phyloP scores from a whole-genome alignment of 2,888 invertebrate species.

The Campoplex capitator region DNA sequence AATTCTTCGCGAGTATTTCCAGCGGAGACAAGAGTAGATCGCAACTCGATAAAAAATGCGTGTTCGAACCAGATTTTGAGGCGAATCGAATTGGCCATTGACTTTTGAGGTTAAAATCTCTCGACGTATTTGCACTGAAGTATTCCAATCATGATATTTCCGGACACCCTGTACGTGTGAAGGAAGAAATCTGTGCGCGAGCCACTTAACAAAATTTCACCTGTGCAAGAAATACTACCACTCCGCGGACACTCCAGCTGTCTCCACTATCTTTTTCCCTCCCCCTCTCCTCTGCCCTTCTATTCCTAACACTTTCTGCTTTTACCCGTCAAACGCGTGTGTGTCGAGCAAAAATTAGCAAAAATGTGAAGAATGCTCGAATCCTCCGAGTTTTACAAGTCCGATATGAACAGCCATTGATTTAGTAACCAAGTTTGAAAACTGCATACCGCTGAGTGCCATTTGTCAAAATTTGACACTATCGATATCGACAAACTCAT shows the following conservation, averaged over 20 bases:
- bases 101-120: no score
- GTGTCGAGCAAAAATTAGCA: not conserved
- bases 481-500: not conserved
- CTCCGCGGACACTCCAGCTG: constrained; percentile 29
- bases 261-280: constrained; percentile 25
- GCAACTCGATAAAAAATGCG: no score
- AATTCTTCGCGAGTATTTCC: not conserved
- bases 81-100: no score
- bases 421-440: not conserved
- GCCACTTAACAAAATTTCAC: constrained; percentile 65
- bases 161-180: not conserved
- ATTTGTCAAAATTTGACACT: not conserved
- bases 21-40: no score
- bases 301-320: constrained; percentile 8
- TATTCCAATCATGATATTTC: not conserved
- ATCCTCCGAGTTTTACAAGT: not conserved
- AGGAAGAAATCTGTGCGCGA: not conserved
- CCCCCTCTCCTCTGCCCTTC: not conserved
- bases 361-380: not conserved
- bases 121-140: not conserved
- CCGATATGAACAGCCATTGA: not conserved
- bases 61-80: no score
- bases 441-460: not conserved
- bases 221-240: constrained; percentile 53
- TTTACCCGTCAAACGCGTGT: constrained; percentile 3